A percentile compares a stretch with the other conserved stretches of the same genome.
These are phyloP conservation scores for Coryphaenoides rupestris DNA, from an alignment of 2,113 vertebrate genomes.

Conservation along the genomic window DNA sequence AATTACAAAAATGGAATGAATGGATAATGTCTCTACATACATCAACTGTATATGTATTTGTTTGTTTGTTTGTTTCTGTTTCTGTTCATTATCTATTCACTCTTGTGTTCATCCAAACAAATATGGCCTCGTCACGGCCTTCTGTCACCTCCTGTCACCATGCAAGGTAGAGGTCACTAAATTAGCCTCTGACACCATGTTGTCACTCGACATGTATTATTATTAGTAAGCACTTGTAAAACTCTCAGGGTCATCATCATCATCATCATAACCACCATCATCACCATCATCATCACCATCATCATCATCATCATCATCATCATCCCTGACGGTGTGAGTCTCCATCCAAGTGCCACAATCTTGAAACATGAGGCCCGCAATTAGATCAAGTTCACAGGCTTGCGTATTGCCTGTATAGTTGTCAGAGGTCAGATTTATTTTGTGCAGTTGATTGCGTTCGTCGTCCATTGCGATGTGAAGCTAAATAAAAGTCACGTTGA, in stretches of 20 bases:
- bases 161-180: constrained; percentile 55
- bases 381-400: constrained; percentile 44
- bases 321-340: constrained; percentile 42
- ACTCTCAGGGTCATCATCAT: constrained; percentile 40
- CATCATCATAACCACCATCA: constrained; percentile 31
- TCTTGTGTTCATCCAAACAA: no score
- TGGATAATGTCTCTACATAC: no score
- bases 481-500: background rate
- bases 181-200: constrained; percentile 48
- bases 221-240: constrained; percentile 18
- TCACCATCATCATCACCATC: constrained; percentile 26
- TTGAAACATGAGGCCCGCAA: constrained; percentile 51
- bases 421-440: constrained; percentile 34
- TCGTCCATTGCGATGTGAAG: background rate
- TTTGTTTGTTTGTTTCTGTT: no score
- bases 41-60: no score
- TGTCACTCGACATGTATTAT: constrained; percentile 39
- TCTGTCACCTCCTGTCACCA: no score
- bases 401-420: constrained; percentile 29
- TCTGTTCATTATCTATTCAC: no score
- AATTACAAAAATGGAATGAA: no score
- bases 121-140: constrained; percentile 13
- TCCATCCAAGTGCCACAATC: constrained; percentile 56
- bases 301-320: constrained; percentile 27
- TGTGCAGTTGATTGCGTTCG: background rate